phyloP scores from a whole-genome alignment of 2,797 vertebrate species.

The Enteromius trimaculatus region DNA sequence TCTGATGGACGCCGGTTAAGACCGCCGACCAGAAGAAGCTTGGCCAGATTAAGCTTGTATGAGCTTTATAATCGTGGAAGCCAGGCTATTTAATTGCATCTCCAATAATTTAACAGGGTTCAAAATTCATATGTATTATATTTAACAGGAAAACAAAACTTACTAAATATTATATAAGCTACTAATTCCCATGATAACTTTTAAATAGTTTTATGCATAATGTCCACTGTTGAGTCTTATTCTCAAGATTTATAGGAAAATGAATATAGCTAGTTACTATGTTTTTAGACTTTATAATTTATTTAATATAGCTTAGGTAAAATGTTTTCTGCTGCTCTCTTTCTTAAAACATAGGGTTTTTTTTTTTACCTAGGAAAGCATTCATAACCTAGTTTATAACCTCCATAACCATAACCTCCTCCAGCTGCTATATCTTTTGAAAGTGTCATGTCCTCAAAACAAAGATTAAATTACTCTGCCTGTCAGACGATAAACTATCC shows the following conservation, averaged over 20 bases:
- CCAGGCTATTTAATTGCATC: too few species aligned
- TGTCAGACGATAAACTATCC: conserved; percentile 4
- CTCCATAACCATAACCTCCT: too few species aligned
- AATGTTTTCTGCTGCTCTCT: background rate
- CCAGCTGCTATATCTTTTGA: background rate
- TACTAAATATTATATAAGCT: background rate
- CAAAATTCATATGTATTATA: background rate
- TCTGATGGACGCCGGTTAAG: too few species aligned
- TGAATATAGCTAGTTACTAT: background rate
- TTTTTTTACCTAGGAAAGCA: background rate
- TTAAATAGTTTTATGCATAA: background rate
- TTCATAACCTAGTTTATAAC: background rate
- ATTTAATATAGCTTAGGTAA: background rate
- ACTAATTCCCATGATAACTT: background rate
- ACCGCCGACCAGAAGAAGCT: too few species aligned
- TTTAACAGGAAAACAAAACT: background rate
- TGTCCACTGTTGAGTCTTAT: background rate
- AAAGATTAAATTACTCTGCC: background rate
- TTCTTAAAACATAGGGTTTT: background rate
- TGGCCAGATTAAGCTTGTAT: too few species aligned
- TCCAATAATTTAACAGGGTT: background rate
- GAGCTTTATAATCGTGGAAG: too few species aligned
- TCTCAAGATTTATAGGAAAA: background rate
- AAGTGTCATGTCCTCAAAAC: background rate
- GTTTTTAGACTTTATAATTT: background rate